phyloP scores from a whole-genome alignment of 2,797 vertebrate genomes.

The Emys orbicularis region DNA sequence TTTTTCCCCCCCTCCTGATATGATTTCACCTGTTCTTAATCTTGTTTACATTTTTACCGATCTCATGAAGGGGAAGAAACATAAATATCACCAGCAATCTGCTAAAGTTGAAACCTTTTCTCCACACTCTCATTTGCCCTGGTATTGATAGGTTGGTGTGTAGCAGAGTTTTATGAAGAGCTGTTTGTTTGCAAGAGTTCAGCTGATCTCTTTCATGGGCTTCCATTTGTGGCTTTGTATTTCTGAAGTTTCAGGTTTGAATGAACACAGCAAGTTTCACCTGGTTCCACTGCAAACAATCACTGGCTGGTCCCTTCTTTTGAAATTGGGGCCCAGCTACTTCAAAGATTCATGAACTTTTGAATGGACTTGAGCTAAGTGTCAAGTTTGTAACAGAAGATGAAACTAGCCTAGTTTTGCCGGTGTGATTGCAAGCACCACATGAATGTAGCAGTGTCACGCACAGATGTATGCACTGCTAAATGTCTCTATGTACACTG shows the following conservation, averaged over 20 bases:
- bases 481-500: fast-evolving
- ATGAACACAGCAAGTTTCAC: not conserved
- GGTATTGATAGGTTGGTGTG: not conserved
- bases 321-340: not conserved
- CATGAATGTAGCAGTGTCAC: not conserved
- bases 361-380: not conserved
- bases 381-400: too few species aligned
- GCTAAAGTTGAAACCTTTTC: not conserved
- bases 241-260: not conserved
- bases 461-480: not conserved
- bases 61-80: not conserved
- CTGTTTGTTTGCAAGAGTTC: too few species aligned
- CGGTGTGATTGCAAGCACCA: not conserved
- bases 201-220: too few species aligned
- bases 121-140: not conserved
- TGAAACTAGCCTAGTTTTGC: not conserved
- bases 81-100: not conserved
- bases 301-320: not conserved
- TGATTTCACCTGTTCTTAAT: not conserved
- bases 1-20: not conserved
- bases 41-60: not conserved
- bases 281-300: not conserved
- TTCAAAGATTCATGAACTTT: fast-evolving
- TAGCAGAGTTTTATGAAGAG: too few species aligned
- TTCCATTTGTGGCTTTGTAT: not conserved